Evolutionary conservation across 1,140 invertebrate species (phyloP), one percentile per base, ranked within the genome.

Genomic region (Protaetia brevitarsis): DNA sequence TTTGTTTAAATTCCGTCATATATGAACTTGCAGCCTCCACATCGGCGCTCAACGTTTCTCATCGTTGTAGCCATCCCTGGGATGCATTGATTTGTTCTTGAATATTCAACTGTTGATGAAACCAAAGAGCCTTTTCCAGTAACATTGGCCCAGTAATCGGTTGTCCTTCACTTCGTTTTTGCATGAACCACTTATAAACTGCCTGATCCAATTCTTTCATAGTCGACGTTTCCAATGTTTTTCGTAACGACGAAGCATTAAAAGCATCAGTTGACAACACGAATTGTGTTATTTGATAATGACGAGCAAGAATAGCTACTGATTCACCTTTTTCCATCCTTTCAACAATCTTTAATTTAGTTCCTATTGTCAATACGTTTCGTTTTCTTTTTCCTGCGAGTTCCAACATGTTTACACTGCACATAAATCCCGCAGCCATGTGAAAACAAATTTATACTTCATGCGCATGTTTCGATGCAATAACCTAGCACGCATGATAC

Each of bases 31-130:
- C 41, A 59, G 30, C 19, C 13, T 45, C 29, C 8, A 27, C n/a
- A 13, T 66, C 26, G 6, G 31, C 13, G 16, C 31, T 45, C 13
- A 66, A 26, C 21, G 63, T 63, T 36, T 66, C 70, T 70, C 68
- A 78, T 70, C 70, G 73, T 29, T 65, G 60, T 31, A 73, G 62
- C 72, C 72, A 79, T 58, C 74, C 77, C 62, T 66, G 37, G 19
- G 63, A 68, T 10, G 66, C 74, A 57, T 69, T 68, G 68, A 76
- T 77, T 21, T 64, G 65, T 66, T 67, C 64, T 62, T 62, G 6
- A 34, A 37, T 34, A 23, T 62, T 62, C 30, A 75, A 10, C 69
- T 70, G 72, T 70, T 69, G 68, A 68, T 75, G 73, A 66, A 76
- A 76, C 28, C 69, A 13, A 65, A 72, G 65, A 68, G 74, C 67